Percentiles rank a stretch among this genome's conserved stretches.
phyloP scores from a whole-genome alignment of 2,113 vertebrate species.

The Cercocebus atys region DNA sequence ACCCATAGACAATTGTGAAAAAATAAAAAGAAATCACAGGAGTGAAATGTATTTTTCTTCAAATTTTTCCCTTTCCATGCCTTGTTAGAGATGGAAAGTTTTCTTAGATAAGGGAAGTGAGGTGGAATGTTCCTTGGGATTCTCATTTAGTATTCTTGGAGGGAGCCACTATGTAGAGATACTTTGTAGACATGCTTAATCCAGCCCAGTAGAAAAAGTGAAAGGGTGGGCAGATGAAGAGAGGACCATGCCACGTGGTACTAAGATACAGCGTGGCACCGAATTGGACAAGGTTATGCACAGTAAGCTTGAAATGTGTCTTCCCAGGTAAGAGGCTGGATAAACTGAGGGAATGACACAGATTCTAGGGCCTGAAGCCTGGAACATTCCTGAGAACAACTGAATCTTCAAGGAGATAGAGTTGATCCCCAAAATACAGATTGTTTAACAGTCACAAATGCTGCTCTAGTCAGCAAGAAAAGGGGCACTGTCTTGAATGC shows the following conservation, averaged over 20 bases:
- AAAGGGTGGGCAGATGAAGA: not conserved
- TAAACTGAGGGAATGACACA: not conserved
- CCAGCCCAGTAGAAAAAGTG: not conserved
- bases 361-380: not conserved
- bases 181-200: rapidly evolving
- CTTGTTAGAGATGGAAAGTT: not conserved
- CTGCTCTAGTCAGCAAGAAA: not conserved
- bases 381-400: not conserved
- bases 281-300: not conserved
- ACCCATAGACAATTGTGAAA: not conserved
- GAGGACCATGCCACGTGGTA: too few relatives aligned
- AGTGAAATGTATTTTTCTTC: not conserved
- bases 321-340: not conserved
- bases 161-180: not conserved
- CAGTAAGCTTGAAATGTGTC: not conserved
- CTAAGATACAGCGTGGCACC: too few relatives aligned
- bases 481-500: too few relatives aligned
- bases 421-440: not conserved
- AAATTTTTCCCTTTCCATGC: not conserved
- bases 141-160: too few relatives aligned
- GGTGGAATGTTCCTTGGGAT: not conserved
- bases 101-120: not conserved
- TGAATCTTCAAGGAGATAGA: not conserved
- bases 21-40: not conserved
- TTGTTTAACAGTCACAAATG: not conserved